Conservation (phyloP, 2,888 invertebrate genomes). For the Syrphus vitripennis region DNA sequence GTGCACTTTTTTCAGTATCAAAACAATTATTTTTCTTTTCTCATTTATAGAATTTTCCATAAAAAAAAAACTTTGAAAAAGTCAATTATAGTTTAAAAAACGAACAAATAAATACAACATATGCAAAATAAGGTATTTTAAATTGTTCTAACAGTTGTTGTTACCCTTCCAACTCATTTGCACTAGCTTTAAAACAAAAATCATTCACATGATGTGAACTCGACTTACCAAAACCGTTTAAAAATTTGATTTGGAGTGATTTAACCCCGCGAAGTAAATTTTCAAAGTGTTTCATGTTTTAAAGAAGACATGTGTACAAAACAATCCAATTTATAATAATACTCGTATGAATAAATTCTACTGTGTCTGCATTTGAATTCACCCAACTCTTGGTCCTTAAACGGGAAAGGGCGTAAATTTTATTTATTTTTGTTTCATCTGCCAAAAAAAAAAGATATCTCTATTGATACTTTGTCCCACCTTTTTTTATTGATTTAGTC, state of each 20-base stretch:
- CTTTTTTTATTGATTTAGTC: slow-evolving; percentile 40
- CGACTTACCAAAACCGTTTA: background rate
- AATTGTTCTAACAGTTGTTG: too few species aligned
- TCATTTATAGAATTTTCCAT: too few species aligned
- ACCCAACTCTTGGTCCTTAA: background rate
- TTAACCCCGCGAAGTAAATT: background rate
- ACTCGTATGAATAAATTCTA: background rate
- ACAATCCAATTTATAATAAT: background rate
- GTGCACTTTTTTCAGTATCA: too few species aligned
- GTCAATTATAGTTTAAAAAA: too few species aligned
- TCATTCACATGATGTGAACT: background rate
- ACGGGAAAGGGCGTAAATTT: slow-evolving; percentile 16
- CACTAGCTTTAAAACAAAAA: background rate
- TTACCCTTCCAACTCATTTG: background rate
- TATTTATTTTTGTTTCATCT: background rate
- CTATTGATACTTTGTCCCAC: slow-evolving; percentile 19
- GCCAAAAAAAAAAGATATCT: background rate
- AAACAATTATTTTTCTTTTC: too few species aligned
- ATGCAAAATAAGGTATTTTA: background rate
- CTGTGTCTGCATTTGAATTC: background rate
- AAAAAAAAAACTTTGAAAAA: too few species aligned
- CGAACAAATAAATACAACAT: background rate
- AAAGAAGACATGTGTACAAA: background rate
- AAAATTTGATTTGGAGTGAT: background rate
- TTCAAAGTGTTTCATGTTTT: background rate